phyloP scores from a whole-genome alignment of 2,888 invertebrate genomes.

The Acrobasis suavella region DNA sequence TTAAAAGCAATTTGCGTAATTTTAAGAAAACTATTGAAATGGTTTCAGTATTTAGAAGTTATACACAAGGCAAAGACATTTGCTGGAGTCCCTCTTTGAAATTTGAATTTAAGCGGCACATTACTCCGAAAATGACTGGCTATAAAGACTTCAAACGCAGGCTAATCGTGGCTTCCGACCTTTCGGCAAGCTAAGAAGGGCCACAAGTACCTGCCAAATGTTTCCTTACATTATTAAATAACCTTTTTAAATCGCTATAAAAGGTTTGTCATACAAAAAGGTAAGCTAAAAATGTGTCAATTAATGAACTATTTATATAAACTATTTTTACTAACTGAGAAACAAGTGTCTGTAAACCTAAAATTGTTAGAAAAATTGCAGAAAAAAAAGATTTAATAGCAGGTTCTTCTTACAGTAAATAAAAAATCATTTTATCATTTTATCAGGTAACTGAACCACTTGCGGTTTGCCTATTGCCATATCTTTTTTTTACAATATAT shows the following conservation, averaged over 20 bases:
- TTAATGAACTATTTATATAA: too few species aligned
- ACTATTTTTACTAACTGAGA: too few species aligned
- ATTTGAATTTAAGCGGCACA: constrained; percentile 75
- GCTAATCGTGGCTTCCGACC: constrained; percentile 80
- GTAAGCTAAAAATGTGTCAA: too few species aligned
- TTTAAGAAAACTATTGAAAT: constrained; percentile 36
- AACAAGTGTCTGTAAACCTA: too few species aligned
- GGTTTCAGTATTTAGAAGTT: constrained; percentile 50
- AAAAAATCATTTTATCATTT: too few species aligned
- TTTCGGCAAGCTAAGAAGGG: constrained; percentile 64
- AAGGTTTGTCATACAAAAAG: neutral
- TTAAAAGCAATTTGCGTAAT: constrained; percentile 26
- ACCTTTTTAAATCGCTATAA: constrained; percentile 52
- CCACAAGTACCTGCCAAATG: constrained; percentile 64
- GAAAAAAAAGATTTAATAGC: too few species aligned
- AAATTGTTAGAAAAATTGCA: too few species aligned
- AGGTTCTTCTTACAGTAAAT: too few species aligned
- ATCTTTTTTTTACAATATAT: too few species aligned
- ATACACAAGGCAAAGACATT: constrained; percentile 57
- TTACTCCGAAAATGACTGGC: constrained; percentile 74
- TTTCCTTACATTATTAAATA: constrained; percentile 62
- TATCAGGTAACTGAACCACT: too few species aligned
- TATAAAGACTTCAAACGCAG: constrained; percentile 79
- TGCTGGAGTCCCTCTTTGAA: constrained; percentile 62
- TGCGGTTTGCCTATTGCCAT: too few species aligned